Percentiles rank a stretch among this genome's conserved stretches.
These are phyloP conservation scores for Phragmatobia fuliginosa DNA, from an alignment of 2,888 invertebrate genomes.

Conservation along the genomic window DNA sequence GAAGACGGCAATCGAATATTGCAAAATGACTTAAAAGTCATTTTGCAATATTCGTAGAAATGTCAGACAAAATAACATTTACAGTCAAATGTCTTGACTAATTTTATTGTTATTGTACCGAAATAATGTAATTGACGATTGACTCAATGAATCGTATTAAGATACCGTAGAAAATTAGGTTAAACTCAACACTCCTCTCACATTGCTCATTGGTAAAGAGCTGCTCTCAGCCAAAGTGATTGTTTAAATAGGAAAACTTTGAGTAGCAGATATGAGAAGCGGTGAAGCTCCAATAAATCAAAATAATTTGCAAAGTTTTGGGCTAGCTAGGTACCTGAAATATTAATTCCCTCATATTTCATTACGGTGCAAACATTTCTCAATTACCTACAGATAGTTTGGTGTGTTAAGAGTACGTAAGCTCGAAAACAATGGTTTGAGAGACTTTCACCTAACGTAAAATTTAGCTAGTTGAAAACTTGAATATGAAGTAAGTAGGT, in stretches of 20 bases:
- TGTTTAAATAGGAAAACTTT: constrained; percentile 71
- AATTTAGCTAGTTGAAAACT: not conserved
- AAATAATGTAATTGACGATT: constrained; percentile 8
- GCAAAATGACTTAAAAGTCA: constrained; percentile 5
- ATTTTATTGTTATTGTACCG: constrained; percentile 2
- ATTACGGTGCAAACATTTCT: constrained; percentile 65
- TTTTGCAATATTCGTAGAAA: too few relatives aligned
- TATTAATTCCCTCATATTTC: constrained; percentile 71
- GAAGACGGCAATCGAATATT: not conserved
- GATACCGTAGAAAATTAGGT: constrained; percentile 25
- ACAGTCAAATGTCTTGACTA: not conserved
- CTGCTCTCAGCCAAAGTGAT: constrained; percentile 50
- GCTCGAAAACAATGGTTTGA: constrained; percentile 37
- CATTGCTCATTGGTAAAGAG: constrained; percentile 24
- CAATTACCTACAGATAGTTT: constrained; percentile 62
- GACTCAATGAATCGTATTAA: constrained; percentile 3
- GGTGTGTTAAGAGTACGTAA: constrained; percentile 40
- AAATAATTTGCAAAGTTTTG: constrained; percentile 75
- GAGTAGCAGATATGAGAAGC: constrained; percentile 63
- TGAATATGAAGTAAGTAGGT: too few relatives aligned
- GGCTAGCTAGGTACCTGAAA: constrained; percentile 69
- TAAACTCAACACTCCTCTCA: constrained; percentile 30
- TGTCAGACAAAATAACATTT: not conserved
- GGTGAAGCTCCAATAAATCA: constrained; percentile 72
- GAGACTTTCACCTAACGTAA: constrained; percentile 37